phyloP scores from a whole-genome alignment of 2,113 vertebrate species.

The Siniperca chuatsi region DNA sequence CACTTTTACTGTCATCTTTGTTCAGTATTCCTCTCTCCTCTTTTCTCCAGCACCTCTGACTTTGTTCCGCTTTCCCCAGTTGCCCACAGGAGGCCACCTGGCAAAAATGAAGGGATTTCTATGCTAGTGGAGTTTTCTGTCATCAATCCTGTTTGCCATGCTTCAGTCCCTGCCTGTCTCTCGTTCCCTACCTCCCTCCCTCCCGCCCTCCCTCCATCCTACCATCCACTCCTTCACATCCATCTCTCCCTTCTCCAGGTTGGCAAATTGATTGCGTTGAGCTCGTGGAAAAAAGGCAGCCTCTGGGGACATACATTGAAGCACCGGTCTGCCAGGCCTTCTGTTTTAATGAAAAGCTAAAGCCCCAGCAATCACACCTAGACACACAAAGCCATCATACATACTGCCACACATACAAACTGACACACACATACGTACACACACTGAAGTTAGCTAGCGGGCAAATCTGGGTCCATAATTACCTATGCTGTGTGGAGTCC shows the following conservation, averaged over 20 bases:
- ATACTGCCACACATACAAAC: slow-evolving; percentile 20
- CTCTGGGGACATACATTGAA: slow-evolving; percentile 50
- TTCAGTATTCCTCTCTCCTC: slow-evolving; percentile 40
- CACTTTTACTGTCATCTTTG: not conserved
- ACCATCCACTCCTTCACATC: slow-evolving; percentile 27
- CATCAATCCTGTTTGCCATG: slow-evolving; percentile 63
- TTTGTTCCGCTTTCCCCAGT: slow-evolving; percentile 25
- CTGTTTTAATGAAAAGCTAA: slow-evolving; percentile 72
- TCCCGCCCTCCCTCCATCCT: slow-evolving; percentile 48
- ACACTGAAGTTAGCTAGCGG: slow-evolving; percentile 10
- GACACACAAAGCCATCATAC: slow-evolving; percentile 23
- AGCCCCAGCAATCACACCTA: slow-evolving; percentile 34
- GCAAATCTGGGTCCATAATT: slow-evolving; percentile 48
- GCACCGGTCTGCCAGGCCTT: slow-evolving; percentile 36
- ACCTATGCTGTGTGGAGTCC: slow-evolving; percentile 30
- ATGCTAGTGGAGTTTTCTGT: slow-evolving; percentile 52
- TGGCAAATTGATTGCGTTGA: slow-evolving; percentile 61
- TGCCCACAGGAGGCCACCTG: slow-evolving; percentile 31
- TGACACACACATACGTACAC: slow-evolving; percentile 23
- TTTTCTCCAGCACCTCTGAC: slow-evolving; percentile 18
- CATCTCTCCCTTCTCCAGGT: slow-evolving; percentile 38
- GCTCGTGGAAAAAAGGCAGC: slow-evolving; percentile 46
- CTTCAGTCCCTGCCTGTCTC: slow-evolving; percentile 21
- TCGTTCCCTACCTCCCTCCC: slow-evolving; percentile 7
- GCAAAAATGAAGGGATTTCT: slow-evolving; percentile 58